Conservation (phyloP, 2,888 invertebrate genomes). For the Rapana venosa region DNA sequence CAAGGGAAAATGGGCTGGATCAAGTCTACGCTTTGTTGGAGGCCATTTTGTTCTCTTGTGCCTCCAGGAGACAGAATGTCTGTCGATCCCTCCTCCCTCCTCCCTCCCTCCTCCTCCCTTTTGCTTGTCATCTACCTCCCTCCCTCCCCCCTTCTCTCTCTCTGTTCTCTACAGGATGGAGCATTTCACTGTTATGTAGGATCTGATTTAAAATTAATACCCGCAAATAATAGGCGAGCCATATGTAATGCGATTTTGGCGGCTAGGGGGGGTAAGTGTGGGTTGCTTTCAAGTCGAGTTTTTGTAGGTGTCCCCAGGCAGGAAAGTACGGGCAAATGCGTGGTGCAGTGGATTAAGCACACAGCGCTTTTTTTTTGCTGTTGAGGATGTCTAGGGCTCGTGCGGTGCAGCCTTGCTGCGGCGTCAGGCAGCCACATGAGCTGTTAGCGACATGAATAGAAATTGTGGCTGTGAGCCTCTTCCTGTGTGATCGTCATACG, state of each 20-base stretch:
- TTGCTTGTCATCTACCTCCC: neutral
- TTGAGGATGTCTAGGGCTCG: neutral
- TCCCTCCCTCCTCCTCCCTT: neutral
- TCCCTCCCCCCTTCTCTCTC: neutral
- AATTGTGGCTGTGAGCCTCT: too few species aligned
- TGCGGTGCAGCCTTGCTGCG: too few species aligned
- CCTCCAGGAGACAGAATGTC: slow-evolving; percentile 24
- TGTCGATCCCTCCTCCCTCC: neutral
- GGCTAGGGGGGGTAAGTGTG: neutral
- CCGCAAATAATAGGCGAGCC: slow-evolving; percentile 21
- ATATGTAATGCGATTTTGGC: slow-evolving; percentile 30
- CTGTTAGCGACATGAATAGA: too few species aligned
- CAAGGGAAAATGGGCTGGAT: neutral
- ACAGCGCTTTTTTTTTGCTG: too few species aligned
- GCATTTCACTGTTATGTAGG: slow-evolving; percentile 32
- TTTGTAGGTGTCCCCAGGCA: too few species aligned
- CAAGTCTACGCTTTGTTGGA: slow-evolving; percentile 24
- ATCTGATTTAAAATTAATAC: slow-evolving; percentile 35
- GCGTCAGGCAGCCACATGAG: too few species aligned
- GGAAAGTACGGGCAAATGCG: neutral
- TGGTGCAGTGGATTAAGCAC: neutral
- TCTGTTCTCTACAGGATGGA: neutral
- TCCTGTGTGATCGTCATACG: too few species aligned
- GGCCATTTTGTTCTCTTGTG: neutral
- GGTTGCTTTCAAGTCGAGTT: neutral